Evolutionary conservation across 2,113 vertebrate genomes (phyloP).

Genomic region (Genyomyrus donnyi): DNA sequence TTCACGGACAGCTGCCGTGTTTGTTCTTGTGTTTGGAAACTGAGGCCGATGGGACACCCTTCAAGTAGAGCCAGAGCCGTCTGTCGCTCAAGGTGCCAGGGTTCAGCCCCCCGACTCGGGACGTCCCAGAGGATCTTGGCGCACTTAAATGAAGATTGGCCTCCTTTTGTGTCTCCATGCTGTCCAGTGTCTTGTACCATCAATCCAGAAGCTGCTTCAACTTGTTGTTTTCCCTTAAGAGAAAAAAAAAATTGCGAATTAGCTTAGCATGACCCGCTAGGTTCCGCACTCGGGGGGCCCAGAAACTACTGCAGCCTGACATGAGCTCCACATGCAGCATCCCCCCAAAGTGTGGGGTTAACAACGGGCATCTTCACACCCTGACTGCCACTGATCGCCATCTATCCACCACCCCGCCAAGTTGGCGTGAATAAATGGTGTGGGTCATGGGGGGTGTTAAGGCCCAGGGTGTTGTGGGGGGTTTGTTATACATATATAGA

Average conservation of each 20-base stretch:
- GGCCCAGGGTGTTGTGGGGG: background rate
- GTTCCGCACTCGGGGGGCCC: background rate
- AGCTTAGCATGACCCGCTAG: background rate
- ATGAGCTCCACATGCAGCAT: background rate
- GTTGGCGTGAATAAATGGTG: too few relatives aligned
- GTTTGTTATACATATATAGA: too few relatives aligned
- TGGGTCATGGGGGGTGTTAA: background rate
- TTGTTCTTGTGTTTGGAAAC: background rate
- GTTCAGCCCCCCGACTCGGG: background rate
- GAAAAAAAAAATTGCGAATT: background rate
- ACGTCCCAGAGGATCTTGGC: background rate
- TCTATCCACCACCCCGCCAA: background rate
- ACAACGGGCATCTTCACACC: background rate
- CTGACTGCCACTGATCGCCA: background rate
- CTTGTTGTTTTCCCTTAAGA: background rate
- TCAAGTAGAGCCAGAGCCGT: background rate
- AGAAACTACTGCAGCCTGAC: constrained; percentile 37
- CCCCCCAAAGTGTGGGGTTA: background rate
- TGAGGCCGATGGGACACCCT: background rate
- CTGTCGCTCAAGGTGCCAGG: background rate
- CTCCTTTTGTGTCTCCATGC: background rate
- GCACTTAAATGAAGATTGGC: background rate
- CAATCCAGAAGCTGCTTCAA: background rate
- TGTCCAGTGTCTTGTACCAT: background rate
- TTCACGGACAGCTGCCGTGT: background rate